These are phyloP conservation scores for Aleiodes testaceus DNA, from an alignment of 2,888 invertebrate genomes.

Conservation along the genomic window DNA sequence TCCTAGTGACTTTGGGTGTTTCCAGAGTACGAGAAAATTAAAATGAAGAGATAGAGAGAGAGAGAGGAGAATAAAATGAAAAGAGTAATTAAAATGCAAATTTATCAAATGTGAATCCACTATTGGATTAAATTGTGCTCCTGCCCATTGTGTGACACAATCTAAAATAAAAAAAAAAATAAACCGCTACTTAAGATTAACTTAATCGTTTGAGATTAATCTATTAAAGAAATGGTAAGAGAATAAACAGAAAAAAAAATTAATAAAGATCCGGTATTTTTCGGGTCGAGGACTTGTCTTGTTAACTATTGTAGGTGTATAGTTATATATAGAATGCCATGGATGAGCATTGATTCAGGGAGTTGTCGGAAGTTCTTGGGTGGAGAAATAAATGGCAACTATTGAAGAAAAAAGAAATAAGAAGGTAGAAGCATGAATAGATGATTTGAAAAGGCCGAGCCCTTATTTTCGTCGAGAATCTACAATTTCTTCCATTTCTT, in stretches of 20 bases:
- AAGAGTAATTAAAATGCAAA: slow-evolving; percentile 20
- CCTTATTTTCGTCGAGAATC: slow-evolving; percentile 11
- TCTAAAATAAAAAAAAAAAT: slow-evolving; percentile 44
- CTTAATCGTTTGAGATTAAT: slow-evolving; percentile 64
- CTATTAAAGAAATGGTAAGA: slow-evolving; percentile 49
- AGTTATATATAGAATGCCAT: slow-evolving; percentile 63
- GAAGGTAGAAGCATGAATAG: neutral
- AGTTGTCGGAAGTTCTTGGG: slow-evolving; percentile 18
- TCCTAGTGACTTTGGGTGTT: slow-evolving; percentile 39
- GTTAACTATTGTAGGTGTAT: slow-evolving; percentile 71
- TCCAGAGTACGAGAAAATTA: slow-evolving; percentile 37
- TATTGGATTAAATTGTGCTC: slow-evolving; percentile 34
- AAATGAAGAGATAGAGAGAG: slow-evolving; percentile 32
- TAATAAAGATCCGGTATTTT: slow-evolving; percentile 57
- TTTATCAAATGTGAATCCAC: slow-evolving; percentile 21
- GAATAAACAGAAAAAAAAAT: slow-evolving; percentile 50
- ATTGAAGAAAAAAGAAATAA: neutral
- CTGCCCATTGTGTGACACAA: slow-evolving; percentile 42
- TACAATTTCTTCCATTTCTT: slow-evolving; percentile 7
- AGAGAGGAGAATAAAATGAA: slow-evolving; percentile 36
- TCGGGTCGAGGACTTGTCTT: slow-evolving; percentile 66
- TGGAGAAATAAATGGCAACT: slow-evolving; percentile 1
- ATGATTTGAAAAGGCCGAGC: neutral
- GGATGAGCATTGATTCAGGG: slow-evolving; percentile 62
- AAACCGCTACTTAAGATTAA: slow-evolving; percentile 60